A percentile compares a stretch with the other conserved stretches of the same genome.
phyloP scores from a whole-genome alignment of 2,888 invertebrate species.

The Chorisops tibialis region DNA sequence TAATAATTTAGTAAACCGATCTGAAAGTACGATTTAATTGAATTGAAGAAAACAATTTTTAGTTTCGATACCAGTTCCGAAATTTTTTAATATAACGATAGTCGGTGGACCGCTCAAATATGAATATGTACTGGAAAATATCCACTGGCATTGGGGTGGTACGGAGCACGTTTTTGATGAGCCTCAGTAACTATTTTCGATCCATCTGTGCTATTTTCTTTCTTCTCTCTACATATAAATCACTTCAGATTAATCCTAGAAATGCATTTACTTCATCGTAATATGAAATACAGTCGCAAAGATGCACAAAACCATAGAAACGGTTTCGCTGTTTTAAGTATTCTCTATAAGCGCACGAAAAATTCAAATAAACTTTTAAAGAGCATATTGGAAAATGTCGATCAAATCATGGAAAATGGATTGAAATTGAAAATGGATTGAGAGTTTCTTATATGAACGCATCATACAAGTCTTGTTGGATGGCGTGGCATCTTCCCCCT shows the following conservation, averaged over 20 bases:
- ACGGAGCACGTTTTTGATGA: conserved; percentile 76
- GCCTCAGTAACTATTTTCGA: conserved; percentile 53
- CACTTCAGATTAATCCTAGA: conserved; percentile 49
- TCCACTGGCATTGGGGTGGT: conserved; percentile 77
- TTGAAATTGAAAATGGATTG: too few species aligned
- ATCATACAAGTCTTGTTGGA: too few species aligned
- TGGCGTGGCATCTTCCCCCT: too few species aligned
- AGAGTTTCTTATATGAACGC: too few species aligned
- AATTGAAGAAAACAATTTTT: too few species aligned
- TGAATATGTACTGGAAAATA: conserved; percentile 63
- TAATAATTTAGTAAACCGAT: too few species aligned
- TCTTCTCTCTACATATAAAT: too few species aligned
- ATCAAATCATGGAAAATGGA: too few species aligned
- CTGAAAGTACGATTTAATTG: too few species aligned
- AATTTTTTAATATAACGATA: conserved; percentile 37
- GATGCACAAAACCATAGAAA: conserved; percentile 55
- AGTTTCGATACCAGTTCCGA: not conserved
- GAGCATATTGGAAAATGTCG: conserved; percentile 38
- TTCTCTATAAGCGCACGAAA: conserved; percentile 57
- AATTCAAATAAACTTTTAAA: conserved; percentile 37
- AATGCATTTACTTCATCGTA: conserved; percentile 66
- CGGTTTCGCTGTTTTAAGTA: conserved; percentile 63
- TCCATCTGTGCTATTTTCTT: too few species aligned
- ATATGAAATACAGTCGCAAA: conserved; percentile 49
- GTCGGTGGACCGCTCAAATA: conserved; percentile 55